Conservation (phyloP, 2,888 invertebrate species). For the Exephanes ischioxanthus region DNA sequence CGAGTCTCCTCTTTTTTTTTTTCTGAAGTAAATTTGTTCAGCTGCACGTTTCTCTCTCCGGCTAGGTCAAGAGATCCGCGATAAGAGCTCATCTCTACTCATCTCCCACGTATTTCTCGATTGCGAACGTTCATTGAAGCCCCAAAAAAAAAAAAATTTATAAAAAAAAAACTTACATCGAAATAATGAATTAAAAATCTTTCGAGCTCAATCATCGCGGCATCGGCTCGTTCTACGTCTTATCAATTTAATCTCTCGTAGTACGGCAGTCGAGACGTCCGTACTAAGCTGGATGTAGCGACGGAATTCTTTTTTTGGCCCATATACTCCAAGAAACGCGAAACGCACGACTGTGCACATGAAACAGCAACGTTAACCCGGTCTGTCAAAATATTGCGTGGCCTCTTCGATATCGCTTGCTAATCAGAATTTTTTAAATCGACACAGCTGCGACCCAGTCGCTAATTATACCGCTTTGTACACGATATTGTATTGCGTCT, state of each 20-base stretch:
- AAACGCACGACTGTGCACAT: conserved; percentile 5
- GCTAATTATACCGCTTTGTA: not conserved
- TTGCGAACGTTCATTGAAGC: not conserved
- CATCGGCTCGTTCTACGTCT: not conserved
- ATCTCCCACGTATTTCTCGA: not conserved
- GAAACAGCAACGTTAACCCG: conserved; percentile 19
- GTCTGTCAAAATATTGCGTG: conserved; percentile 63
- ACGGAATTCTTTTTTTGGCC: conserved; percentile 48
- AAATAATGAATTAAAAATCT: not conserved
- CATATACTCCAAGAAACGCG: conserved; percentile 30
- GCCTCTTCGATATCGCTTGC: conserved; percentile 7
- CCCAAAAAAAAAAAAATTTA: not conserved
- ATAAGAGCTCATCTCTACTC: not conserved
- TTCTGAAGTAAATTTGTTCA: conserved; percentile 37
- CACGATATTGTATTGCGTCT: too few relatives aligned
- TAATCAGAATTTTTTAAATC: not conserved
- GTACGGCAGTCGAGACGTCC: not conserved
- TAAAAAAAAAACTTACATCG: not conserved
- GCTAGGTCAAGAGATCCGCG: conserved; percentile 9
- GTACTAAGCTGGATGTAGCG: conserved; percentile 9
- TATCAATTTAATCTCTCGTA: not conserved
- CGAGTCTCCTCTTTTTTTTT: conserved; percentile 6
- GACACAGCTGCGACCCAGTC: not conserved
- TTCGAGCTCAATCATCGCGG: not conserved
- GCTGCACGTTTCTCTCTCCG: conserved; percentile 25